Percentiles rank a stretch among this genome's conserved stretches.
Conservation (phyloP, 2,113 vertebrate genomes). For the Oreochromis tanganicae region DNA sequence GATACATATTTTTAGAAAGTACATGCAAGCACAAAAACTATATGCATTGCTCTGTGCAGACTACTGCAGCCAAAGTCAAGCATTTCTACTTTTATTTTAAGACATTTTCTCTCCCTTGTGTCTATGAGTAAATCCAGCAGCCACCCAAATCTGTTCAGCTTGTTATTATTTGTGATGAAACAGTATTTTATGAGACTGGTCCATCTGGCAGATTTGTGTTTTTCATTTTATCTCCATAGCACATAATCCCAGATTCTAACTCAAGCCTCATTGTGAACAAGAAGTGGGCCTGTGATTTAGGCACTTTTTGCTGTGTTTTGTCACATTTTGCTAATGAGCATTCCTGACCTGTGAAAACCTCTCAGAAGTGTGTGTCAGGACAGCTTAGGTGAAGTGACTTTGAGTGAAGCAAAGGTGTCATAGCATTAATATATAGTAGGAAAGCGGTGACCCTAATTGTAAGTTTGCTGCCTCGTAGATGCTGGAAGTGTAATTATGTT, state of each 20-base stretch:
- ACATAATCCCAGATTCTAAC: conserved; percentile 28
- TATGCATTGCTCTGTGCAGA: not conserved
- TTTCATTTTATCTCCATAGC: conserved; percentile 6
- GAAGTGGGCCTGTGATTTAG: not conserved
- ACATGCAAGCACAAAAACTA: not conserved
- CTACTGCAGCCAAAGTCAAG: not conserved
- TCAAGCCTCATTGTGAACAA: not conserved
- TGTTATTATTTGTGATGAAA: conserved; percentile 5
- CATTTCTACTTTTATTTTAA: not conserved
- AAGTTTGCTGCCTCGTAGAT: not conserved
- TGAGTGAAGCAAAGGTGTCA: not conserved
- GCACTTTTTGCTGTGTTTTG: not conserved
- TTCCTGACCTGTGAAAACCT: not conserved
- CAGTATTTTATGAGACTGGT: conserved; percentile 5
- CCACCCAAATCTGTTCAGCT: not conserved
- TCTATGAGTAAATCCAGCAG: not conserved
- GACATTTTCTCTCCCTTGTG: not conserved
- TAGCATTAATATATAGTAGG: not conserved
- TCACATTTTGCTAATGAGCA: not conserved
- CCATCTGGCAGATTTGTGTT: conserved; percentile 35
- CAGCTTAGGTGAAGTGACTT: not conserved
- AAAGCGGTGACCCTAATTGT: conserved; percentile 10
- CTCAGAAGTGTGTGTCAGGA: not conserved
- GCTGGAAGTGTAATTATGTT: not conserved
- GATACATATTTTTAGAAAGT: not conserved